Evolutionary conservation across 2,888 invertebrate genomes (phyloP).

Genomic region (Drepana falcataria): DNA sequence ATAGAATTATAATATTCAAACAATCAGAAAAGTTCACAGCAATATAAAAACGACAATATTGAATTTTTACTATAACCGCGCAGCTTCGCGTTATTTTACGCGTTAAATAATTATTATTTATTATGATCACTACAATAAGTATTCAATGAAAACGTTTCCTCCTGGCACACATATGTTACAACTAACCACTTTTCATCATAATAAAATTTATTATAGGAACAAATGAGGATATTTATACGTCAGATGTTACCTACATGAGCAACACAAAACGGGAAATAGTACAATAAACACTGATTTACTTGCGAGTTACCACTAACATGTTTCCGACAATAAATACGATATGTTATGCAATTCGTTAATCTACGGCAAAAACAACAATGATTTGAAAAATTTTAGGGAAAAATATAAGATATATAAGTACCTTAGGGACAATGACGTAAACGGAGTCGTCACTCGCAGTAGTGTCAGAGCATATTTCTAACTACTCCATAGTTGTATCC

Average conservation of each 20-base stretch:
- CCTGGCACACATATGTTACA: not conserved
- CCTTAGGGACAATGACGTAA: conserved; percentile 25
- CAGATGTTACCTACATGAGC: not conserved
- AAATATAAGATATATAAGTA: conserved; percentile 8
- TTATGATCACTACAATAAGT: not conserved
- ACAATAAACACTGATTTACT: not conserved
- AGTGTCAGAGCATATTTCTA: conserved; percentile 1
- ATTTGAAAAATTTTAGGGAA: not conserved
- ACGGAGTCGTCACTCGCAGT: conserved; percentile 12
- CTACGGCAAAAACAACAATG: no score
- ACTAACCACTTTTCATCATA: not conserved
- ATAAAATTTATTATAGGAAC: not conserved
- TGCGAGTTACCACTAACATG: no score
- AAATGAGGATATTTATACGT: not conserved
- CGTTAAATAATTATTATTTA: not conserved
- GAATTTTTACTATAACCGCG: no score
- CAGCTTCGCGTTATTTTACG: no score
- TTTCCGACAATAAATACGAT: no score
- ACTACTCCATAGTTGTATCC: conserved; percentile 3
- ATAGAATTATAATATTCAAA: not conserved
- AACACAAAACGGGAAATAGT: not conserved
- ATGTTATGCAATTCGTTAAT: no score
- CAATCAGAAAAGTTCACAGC: no score
- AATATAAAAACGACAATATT: no score
- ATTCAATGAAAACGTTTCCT: not conserved